Evolutionary conservation across 2,113 vertebrate genomes (phyloP).

Genomic region (Thoracochromis brauschi): DNA sequence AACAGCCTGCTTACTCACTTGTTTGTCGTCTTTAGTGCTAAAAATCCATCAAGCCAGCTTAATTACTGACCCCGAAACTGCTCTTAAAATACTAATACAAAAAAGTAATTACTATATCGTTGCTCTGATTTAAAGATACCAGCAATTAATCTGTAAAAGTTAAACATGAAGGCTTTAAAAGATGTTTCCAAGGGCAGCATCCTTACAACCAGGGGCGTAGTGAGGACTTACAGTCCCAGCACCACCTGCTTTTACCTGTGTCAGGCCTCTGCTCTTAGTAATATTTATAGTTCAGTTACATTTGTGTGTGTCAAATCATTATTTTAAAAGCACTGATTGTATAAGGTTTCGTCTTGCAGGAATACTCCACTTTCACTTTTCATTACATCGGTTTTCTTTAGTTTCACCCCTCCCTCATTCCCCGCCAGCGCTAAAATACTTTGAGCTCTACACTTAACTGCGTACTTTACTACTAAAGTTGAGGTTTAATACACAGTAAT

Average conservation of each 20-base stretch:
- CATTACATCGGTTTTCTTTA: neutral
- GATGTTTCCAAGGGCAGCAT: neutral
- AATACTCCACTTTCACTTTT: neutral
- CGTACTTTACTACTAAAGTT: neutral
- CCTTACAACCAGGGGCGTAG: neutral
- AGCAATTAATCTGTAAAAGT: neutral
- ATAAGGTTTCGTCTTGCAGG: neutral
- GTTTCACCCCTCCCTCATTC: neutral
- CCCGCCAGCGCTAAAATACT: rapidly evolving
- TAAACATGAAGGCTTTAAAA: neutral
- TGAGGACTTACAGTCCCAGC: neutral
- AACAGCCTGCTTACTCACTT: neutral
- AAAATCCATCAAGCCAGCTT: neutral
- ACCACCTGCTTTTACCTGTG: neutral
- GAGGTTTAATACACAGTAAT: neutral
- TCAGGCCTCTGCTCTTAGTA: neutral
- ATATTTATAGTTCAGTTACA: neutral
- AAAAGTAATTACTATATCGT: neutral
- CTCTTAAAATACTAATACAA: neutral
- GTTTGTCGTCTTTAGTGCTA: neutral
- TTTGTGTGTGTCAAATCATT: neutral
- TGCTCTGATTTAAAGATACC: neutral
- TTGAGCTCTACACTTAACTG: neutral
- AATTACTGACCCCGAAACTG: neutral
- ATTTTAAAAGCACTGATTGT: neutral